Percentiles rank a stretch among this genome's conserved stretches.
Evolutionary conservation across 2,113 vertebrate genomes (phyloP).

Genomic region (Rafetus swinhoei): DNA sequence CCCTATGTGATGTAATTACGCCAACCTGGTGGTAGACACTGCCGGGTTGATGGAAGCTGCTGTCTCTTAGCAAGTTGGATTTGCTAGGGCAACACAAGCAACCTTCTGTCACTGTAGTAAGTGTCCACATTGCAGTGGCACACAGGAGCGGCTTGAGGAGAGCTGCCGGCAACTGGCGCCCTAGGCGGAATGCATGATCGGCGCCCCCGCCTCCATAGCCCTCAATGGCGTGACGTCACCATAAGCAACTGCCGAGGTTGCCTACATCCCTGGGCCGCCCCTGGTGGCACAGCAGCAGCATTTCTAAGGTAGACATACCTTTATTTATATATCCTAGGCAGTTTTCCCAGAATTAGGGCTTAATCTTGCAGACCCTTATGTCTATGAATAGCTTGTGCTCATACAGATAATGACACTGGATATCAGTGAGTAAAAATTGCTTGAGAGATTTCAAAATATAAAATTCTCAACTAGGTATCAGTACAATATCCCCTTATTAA

Average conservation of each 20-base stretch:
- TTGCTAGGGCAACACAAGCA: background rate
- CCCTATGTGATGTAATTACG: background rate
- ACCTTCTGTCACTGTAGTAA: background rate
- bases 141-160: too few species aligned
- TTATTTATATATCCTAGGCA: background rate
- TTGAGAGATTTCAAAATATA: background rate
- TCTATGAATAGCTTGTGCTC: background rate
- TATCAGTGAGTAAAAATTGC: background rate
- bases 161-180: too few species aligned
- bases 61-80: background rate
- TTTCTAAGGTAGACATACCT: background rate
- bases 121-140: background rate
- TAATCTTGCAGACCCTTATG: background rate
- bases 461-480: background rate
- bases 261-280: too few species aligned
- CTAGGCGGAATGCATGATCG: too few species aligned
- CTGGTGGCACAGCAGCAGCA: background rate
- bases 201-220: too few species aligned
- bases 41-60: background rate
- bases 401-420: background rate
- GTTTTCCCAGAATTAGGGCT: background rate
- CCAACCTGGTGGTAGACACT: background rate
- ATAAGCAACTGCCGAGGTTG: too few species aligned
- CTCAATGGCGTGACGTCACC: too few species aligned
- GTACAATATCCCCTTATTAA: background rate